Evolutionary conservation across 2,888 invertebrate species (phyloP).

Genomic region (Cyclophora albipunctata): DNA sequence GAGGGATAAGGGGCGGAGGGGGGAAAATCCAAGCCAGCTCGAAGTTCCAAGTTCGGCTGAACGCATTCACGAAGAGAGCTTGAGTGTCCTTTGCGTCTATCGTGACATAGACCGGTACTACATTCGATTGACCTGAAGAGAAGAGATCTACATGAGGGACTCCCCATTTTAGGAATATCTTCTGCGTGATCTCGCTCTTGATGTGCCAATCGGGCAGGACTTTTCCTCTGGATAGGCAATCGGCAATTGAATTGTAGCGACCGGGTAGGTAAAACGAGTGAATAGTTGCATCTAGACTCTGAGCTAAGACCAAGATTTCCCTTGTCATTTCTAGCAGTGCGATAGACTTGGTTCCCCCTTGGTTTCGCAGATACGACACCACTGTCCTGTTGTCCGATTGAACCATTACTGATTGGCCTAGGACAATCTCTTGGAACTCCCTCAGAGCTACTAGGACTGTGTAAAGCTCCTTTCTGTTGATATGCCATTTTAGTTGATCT

Average conservation of each 20-base stretch:
- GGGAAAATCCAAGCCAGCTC: conserved; percentile 20
- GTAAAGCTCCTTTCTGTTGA: conserved; percentile 21
- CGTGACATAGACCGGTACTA: conserved; percentile 1
- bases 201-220: conserved; percentile 17
- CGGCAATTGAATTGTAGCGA: no score
- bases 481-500: conserved; percentile 16
- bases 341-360: conserved; percentile 13
- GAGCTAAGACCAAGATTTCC: conserved; percentile 2
- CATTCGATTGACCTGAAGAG: neutral
- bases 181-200: neutral
- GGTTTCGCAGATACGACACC: conserved; percentile 16
- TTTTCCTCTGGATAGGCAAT: conserved; percentile 14
- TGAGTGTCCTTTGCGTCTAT: conserved; percentile 1
- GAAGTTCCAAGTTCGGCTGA: conserved; percentile 3
- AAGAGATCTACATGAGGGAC: conserved; percentile 9
- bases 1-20: conserved; percentile 18
- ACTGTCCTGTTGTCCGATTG: conserved; percentile 23
- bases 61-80: conserved; percentile 2
- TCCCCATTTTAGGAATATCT: conserved; percentile 13
- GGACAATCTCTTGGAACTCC: neutral
- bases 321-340: conserved; percentile 5
- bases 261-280: conserved; percentile 19
- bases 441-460: conserved; percentile 11
- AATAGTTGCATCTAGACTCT: conserved; percentile 4
- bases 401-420: conserved; percentile 5